These are phyloP conservation scores for Andricus curvator DNA, from an alignment of 2,888 invertebrate species.

Conservation along the genomic window DNA sequence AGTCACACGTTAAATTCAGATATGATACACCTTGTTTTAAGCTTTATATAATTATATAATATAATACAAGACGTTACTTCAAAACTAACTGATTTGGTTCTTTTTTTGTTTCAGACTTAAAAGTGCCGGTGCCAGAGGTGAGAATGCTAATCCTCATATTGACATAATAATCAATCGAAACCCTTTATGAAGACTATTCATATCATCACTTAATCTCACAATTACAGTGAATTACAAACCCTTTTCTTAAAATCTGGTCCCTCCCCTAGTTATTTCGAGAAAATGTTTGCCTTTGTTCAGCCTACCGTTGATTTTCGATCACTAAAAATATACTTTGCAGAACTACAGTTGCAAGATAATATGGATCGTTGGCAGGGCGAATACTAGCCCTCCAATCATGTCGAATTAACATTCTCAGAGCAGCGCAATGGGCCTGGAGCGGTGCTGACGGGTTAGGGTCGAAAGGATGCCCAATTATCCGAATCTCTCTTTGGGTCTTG, in stretches of 20 bases:
- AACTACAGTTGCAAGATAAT: slow-evolving; percentile 21
- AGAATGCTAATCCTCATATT: slow-evolving; percentile 52
- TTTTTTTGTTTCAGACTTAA: slow-evolving; percentile 72
- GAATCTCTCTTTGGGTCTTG: slow-evolving; percentile 48
- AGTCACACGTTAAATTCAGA: background rate
- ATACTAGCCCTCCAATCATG: slow-evolving; percentile 52
- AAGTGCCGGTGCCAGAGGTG: slow-evolving; percentile 75
- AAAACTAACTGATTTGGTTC: background rate
- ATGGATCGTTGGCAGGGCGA: slow-evolving; percentile 32
- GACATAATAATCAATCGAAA: slow-evolving; percentile 16
- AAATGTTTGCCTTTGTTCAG: slow-evolving; percentile 7
- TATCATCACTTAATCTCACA: too few relatives aligned
- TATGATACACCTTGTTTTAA: background rate
- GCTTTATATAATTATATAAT: too few relatives aligned
- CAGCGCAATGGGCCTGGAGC: slow-evolving; percentile 38
- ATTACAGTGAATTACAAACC: background rate
- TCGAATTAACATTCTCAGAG: slow-evolving; percentile 55
- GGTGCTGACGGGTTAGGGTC: slow-evolving; percentile 56
- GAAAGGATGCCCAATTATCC: slow-evolving; percentile 60
- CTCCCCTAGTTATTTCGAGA: background rate
- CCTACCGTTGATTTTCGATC: background rate
- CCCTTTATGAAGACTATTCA: background rate
- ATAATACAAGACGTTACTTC: background rate
- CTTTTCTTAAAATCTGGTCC: background rate
- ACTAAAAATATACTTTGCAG: background rate